phyloP scores from a whole-genome alignment of 2,888 invertebrate genomes.

The Ferrisia virgata region DNA sequence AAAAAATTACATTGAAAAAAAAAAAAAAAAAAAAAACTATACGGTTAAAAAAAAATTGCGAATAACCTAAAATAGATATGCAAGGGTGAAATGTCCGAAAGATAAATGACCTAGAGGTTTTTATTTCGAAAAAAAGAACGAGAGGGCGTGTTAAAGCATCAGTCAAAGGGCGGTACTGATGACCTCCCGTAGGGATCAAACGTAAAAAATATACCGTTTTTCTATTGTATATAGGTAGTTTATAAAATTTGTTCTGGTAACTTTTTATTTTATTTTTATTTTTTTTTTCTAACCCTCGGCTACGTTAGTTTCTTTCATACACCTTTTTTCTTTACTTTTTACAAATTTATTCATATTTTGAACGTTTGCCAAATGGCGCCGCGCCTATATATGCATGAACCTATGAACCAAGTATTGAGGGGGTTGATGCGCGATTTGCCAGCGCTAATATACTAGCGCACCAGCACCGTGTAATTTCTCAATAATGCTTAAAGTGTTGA shows the following conservation, averaged over 20 bases:
- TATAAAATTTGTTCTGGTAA: slow-evolving; percentile 41
- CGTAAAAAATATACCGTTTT: slow-evolving; percentile 42
- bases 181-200: slow-evolving; percentile 45
- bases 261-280: slow-evolving; percentile 37
- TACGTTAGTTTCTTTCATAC: slow-evolving; percentile 1
- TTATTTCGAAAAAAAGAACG: slow-evolving; percentile 31
- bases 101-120: slow-evolving; percentile 37
- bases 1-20: slow-evolving; percentile 1
- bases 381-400: too few species aligned
- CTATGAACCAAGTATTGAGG: neutral
- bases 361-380: slow-evolving; percentile 44
- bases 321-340: slow-evolving; percentile 33
- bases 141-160: slow-evolving; percentile 44
- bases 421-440: neutral
- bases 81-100: slow-evolving; percentile 39
- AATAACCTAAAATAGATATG: slow-evolving; percentile 28
- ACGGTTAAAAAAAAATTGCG: neutral
- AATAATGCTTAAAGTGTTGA: neutral
- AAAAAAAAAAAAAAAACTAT: neutral
- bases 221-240: slow-evolving; percentile 38
- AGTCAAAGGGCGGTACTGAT: slow-evolving; percentile 45
- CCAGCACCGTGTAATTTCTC: neutral
- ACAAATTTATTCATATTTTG: slow-evolving; percentile 43
- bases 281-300: too few species aligned
- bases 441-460: neutral